Conservation (phyloP, 2,888 invertebrate species). For the Spodoptera littoralis region DNA sequence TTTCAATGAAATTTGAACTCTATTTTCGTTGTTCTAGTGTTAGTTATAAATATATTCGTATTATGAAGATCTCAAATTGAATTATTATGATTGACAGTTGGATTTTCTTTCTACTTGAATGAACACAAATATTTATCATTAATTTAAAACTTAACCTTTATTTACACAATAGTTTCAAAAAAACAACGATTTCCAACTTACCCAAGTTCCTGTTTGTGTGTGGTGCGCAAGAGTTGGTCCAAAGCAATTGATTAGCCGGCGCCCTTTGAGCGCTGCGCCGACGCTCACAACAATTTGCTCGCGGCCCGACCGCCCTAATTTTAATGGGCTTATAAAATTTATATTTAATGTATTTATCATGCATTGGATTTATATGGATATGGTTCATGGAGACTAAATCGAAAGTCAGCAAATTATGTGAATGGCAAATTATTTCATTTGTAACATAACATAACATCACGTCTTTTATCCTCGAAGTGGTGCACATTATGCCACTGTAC, state of each 20-base stretch:
- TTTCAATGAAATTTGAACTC: neutral
- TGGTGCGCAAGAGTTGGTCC: constrained; percentile 63
- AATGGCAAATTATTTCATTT: too few relatives aligned
- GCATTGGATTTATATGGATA: constrained; percentile 71
- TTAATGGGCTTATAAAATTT: constrained; percentile 89
- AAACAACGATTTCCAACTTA: constrained; percentile 30
- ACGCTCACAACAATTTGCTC: constrained; percentile 87
- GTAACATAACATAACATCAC: too few relatives aligned
- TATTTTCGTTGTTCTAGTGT: too few relatives aligned
- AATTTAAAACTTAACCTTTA: too few relatives aligned
- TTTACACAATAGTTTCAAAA: neutral
- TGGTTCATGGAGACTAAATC: neutral
- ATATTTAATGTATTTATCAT: constrained; percentile 88
- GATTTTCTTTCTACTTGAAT: too few relatives aligned
- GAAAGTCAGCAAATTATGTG: neutral
- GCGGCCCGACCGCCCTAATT: constrained; percentile 88
- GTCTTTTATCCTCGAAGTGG: too few relatives aligned
- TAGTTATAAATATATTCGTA: too few relatives aligned
- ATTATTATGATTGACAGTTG: too few relatives aligned
- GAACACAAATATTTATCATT: too few relatives aligned
- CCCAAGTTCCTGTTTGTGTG: constrained; percentile 18
- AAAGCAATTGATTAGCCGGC: constrained; percentile 87
- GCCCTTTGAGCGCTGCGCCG: constrained; percentile 83
- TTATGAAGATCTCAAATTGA: too few relatives aligned
- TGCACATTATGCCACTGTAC: too few relatives aligned